A percentile compares a stretch with the other conserved stretches of the same genome.
Evolutionary conservation across 2,113 vertebrate species (phyloP).

Genomic region (Rostratula benghalensis): DNA sequence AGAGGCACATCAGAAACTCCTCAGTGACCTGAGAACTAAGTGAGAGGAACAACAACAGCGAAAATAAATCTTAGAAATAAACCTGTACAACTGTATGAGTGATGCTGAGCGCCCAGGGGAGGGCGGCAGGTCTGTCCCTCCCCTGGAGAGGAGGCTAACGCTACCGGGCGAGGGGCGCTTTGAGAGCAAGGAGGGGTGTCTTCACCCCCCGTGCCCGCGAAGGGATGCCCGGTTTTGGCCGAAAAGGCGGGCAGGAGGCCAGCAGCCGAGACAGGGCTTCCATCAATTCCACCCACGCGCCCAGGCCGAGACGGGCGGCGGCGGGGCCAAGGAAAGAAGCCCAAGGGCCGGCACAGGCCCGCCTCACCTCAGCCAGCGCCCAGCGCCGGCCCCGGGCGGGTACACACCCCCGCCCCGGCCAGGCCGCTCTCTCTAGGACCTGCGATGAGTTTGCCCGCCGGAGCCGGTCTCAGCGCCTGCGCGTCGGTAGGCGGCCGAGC

Average conservation of each 20-base stretch:
- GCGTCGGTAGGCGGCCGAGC: conserved; percentile 12
- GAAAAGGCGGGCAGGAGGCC: not conserved
- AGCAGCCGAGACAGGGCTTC: rapidly evolving
- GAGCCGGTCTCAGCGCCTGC: conserved; percentile 53
- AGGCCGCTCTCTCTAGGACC: not conserved
- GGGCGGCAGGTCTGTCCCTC: not conserved
- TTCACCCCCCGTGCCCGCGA: rapidly evolving
- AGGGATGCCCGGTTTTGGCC: not conserved
- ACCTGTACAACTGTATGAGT: rapidly evolving
- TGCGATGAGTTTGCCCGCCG: not conserved
- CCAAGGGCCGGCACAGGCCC: not conserved
- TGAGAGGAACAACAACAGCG: not conserved
- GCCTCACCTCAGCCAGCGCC: not conserved
- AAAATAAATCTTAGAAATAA: not conserved
- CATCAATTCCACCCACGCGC: rapidly evolving
- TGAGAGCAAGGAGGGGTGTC: not conserved
- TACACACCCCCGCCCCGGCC: not conserved
- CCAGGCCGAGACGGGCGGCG: not conserved
- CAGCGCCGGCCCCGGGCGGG: not conserved
- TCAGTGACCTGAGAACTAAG: not conserved
- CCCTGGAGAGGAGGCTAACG: rapidly evolving
- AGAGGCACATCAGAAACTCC: not conserved
- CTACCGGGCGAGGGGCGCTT: not conserved
- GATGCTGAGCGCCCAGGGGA: not conserved
- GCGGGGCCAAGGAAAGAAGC: too few species aligned